Evolutionary conservation across 2,113 vertebrate species (phyloP).

Genomic region (Procavia capensis): DNA sequence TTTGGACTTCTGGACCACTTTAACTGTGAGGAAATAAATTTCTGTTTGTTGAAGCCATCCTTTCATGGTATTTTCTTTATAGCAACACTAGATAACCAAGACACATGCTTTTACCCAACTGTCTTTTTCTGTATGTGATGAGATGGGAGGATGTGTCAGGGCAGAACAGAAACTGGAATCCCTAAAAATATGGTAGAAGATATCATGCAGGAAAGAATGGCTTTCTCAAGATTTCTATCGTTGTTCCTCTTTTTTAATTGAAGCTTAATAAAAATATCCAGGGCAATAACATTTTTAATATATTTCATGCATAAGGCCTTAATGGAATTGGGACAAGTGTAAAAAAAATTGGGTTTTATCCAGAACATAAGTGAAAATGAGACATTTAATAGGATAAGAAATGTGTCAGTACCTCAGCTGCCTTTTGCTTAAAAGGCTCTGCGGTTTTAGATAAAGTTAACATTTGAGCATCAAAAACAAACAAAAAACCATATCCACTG

Average conservation of each 20-base stretch:
- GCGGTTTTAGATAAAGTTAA: background rate
- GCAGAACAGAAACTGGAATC: background rate
- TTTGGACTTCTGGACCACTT: too few relatives aligned
- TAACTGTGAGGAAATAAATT: too few relatives aligned
- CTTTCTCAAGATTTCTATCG: background rate
- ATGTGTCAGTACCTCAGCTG: background rate
- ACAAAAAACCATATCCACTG: background rate
- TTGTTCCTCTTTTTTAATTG: background rate
- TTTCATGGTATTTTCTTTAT: too few relatives aligned
- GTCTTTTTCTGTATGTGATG: fast-evolving
- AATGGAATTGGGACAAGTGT: constrained; percentile 28
- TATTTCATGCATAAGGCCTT: constrained; percentile 16
- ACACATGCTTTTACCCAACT: fast-evolving
- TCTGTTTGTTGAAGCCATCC: too few relatives aligned
- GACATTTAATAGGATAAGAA: constrained; percentile 18
- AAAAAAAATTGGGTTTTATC: constrained; percentile 43
- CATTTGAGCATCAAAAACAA: background rate
- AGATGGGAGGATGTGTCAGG: fast-evolving
- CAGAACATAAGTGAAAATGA: constrained; percentile 37
- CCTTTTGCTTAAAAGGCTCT: background rate
- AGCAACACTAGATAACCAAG: too few relatives aligned
- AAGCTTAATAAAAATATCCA: constrained; percentile 33
- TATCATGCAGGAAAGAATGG: background rate
- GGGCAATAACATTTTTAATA: constrained; percentile 13
- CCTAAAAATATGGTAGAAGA: background rate